Percentiles rank a stretch among this genome's conserved stretches.
These are phyloP conservation scores for Euglossa dilemma DNA, from an alignment of 1,140 invertebrate genomes.

Conservation along the genomic window DNA sequence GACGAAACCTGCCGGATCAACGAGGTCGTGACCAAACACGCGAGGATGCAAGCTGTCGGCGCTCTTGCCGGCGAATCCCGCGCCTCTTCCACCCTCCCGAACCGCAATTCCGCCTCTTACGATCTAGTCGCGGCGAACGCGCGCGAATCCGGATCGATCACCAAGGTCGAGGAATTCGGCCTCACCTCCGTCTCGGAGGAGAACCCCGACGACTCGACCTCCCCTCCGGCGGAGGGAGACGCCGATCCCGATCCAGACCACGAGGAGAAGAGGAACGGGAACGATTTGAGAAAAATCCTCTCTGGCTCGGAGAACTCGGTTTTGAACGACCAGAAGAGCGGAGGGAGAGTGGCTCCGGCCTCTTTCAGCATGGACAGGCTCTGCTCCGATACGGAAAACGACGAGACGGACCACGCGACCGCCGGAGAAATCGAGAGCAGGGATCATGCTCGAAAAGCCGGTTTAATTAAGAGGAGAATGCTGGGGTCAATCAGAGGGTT, in stretches of 20 bases:
- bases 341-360: conserved; percentile 54
- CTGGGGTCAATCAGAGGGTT: conserved; percentile 79
- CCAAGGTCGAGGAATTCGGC: conserved; percentile 74
- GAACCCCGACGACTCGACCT: no score
- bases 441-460: conserved; percentile 66
- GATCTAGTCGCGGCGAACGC: conserved; percentile 72
- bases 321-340: conserved; percentile 41
- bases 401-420: conserved; percentile 43
- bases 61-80: conserved; percentile 54
- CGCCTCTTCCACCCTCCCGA: not conserved
- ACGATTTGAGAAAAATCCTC: conserved; percentile 2
- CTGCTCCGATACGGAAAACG: conserved; percentile 60
- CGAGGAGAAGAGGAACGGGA: not conserved
- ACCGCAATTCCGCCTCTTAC: conserved; percentile 70
- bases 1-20: conserved; percentile 81
- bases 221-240: no score
- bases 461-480: conserved; percentile 78
- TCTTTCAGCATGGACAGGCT: conserved; percentile 75
- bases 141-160: conserved; percentile 65
- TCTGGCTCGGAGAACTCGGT: conserved; percentile 70
- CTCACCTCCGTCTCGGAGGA: conserved; percentile 69
- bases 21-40: conserved; percentile 82
- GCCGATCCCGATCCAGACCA: not conserved
- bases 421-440: conserved; percentile 23
- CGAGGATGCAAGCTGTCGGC: conserved; percentile 80